These are phyloP conservation scores for Panzeria rudis DNA, from an alignment of 2,888 invertebrate species.

Conservation along the genomic window DNA sequence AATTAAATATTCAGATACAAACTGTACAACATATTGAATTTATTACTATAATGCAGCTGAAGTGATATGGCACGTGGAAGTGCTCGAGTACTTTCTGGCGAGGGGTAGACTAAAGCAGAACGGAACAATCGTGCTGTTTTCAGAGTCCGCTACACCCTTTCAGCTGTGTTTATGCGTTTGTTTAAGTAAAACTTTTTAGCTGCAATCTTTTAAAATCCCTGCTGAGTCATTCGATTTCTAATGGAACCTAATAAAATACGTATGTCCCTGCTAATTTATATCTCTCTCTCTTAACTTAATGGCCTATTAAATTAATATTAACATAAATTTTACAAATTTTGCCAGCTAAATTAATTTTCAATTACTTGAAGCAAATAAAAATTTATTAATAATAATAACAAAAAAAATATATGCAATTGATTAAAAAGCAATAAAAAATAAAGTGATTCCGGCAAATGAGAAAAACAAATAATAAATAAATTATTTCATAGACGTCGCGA, in stretches of 20 bases:
- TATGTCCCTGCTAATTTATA: neutral
- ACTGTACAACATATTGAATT: neutral
- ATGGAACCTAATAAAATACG: neutral
- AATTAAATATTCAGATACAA: slow-evolving; percentile 14
- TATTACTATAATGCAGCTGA: neutral
- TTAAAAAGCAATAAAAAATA: slow-evolving; percentile 35
- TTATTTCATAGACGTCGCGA: slow-evolving; percentile 79
- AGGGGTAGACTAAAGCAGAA: neutral
- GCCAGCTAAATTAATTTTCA: slow-evolving; percentile 26
- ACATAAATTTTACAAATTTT: neutral
- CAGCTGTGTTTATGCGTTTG: neutral
- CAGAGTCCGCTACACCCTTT: too few relatives aligned
- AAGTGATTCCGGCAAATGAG: neutral
- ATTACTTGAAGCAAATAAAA: slow-evolving; percentile 28
- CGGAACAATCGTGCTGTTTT: too few relatives aligned
- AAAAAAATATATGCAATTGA: slow-evolving; percentile 35
- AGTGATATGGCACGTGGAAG: slow-evolving; percentile 1
- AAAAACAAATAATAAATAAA: slow-evolving; percentile 66
- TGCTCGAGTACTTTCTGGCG: too few relatives aligned
- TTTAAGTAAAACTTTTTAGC: neutral
- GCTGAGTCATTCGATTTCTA: neutral
- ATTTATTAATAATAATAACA: slow-evolving; percentile 19
- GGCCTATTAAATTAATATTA: neutral
- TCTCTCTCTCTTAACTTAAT: neutral
- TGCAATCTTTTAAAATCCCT: neutral